Evolutionary conservation across 2,113 vertebrate species (phyloP).

Genomic region (Myotis yumanensis): DNA sequence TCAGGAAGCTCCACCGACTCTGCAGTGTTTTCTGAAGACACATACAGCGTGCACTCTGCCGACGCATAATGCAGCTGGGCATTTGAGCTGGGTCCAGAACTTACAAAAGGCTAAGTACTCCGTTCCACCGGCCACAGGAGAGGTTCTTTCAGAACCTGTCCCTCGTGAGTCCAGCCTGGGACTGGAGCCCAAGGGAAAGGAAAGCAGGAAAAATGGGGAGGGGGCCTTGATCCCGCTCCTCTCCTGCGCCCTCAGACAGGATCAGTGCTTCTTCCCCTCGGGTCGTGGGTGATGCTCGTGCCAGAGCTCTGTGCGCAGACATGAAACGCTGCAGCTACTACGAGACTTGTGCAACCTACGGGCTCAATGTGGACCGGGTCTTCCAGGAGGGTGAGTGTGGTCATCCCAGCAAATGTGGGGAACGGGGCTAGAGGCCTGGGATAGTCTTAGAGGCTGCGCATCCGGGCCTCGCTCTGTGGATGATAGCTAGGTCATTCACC

Average conservation of each 20-base stretch:
- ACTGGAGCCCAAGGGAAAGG: background rate
- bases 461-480: background rate
- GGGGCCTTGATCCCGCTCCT: background rate
- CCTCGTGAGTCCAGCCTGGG: background rate
- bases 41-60: background rate
- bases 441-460: background rate
- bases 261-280: conserved; percentile 93
- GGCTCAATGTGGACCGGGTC: conserved; percentile 95
- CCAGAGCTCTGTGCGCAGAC: conserved; percentile 90
- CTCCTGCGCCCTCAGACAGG: conserved; percentile 86
- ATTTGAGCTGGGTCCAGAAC: background rate
- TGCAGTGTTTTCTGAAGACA: background rate
- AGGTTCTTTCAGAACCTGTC: background rate
- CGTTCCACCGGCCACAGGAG: background rate
- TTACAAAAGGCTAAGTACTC: background rate
- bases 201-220: background rate
- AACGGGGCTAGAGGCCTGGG: background rate
- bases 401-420: background rate
- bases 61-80: background rate
- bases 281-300: conserved; percentile 91
- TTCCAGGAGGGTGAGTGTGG: conserved; percentile 91
- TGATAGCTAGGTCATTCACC: background rate
- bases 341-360: conserved; percentile 97
- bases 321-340: conserved; percentile 93
- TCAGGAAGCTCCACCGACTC: background rate